Evolutionary conservation across 1,140 invertebrate genomes (phyloP), one percentile per base, ranked within the genome.

Genomic region (Caenorhabditis tropicalis): DNA sequence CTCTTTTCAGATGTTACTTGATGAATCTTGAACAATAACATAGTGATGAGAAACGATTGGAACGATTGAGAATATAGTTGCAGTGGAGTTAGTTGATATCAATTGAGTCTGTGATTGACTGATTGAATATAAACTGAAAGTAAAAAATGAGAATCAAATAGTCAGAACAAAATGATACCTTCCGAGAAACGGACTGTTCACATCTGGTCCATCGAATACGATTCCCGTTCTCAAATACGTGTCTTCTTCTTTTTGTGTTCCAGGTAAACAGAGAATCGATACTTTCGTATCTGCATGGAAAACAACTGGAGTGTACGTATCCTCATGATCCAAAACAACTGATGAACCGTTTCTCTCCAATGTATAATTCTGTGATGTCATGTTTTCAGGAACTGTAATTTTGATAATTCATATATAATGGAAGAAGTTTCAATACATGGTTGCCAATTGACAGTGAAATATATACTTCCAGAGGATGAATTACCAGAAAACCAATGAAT

Each of bases 401-500:
- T 1, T n/a, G 2, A 51, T 2, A 51, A 51, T 19, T 46, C 1
- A 9, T 12, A 1, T 12, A 46, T 12, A 46, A 46, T 1, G 4
- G 43, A 46, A 16, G 1, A 16, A 9, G 10, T 16, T 46, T 46
- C 43, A 12, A 46, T 46, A 74, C 65, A 74, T 15, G 36, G n/a
- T n/a, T 74, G 65, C 65, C 65, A 74, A 12, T 74, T 31, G 5
- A 74, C 65, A 7, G 27, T 74, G 21, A 74, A 74, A 43, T 74
- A n/a, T 10, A 74, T 74, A 24, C 65, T 43, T 74, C 65, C 65
- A 24, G 15, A 10, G 3, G 65, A 74, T 10, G 36, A 74, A 7
- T 74, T 74, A 43, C 65, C 65, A 74, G 65, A 74, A 43, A 74
- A 74, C 65, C 65, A 74, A 24, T 74, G 16, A 4, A 74, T 33